Conservation (phyloP, 2,113 vertebrate species). For the Epinephelus moara region DNA sequence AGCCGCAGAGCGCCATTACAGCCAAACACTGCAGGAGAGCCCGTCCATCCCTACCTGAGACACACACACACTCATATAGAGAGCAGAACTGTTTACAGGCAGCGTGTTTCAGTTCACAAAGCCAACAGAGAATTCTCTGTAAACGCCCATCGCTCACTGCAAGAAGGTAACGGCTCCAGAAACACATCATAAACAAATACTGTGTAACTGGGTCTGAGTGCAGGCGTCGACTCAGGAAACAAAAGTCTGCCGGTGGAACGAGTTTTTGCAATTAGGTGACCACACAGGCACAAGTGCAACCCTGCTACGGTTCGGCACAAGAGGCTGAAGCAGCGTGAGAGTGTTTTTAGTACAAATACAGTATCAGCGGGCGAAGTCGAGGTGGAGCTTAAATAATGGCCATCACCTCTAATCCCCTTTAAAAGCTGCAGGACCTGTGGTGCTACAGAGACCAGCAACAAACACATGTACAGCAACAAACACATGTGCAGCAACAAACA, state of each 20-base stretch:
- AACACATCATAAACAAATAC: background rate
- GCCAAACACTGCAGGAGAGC: conserved; percentile 10
- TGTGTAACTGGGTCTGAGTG: no score
- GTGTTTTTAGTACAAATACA: conserved; percentile 29
- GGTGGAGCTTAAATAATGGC: conserved; percentile 27
- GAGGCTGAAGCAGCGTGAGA: background rate
- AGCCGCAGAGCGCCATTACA: conserved; percentile 25
- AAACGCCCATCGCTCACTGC: background rate
- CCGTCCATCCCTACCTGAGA: conserved; percentile 3
- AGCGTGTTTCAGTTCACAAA: conserved; percentile 35
- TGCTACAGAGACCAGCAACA: background rate
- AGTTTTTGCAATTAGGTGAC: background rate
- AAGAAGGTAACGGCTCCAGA: background rate
- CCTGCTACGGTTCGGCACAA: background rate
- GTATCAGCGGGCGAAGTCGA: conserved; percentile 11
- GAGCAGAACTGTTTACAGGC: conserved; percentile 25
- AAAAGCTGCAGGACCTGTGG: conserved; percentile 28
- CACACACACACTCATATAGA: conserved; percentile 10
- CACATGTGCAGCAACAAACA: background rate
- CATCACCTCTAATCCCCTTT: conserved; percentile 41
- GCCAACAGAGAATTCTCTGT: background rate
- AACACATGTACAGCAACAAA: conserved; percentile 1
- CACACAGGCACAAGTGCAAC: background rate
- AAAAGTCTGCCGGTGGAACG: background rate
- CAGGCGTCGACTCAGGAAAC: background rate